Conservation (phyloP, 2,797 vertebrate species). For the Cryptoblepharus egeriae region DNA sequence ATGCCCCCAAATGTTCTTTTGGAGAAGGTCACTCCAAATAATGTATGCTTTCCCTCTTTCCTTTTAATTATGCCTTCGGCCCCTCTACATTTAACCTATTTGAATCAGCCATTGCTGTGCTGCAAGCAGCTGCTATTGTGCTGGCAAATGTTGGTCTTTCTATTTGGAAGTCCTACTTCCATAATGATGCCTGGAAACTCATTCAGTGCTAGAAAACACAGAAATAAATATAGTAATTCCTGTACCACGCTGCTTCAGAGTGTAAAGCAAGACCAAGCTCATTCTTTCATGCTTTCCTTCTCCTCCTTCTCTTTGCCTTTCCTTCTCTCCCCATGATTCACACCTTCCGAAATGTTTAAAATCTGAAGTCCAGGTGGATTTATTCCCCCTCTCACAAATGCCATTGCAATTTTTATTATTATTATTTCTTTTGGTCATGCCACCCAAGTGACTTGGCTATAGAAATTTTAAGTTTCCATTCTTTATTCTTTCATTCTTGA, state of each 20-base stretch:
- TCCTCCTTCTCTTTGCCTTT: neutral
- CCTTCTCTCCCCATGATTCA: slow-evolving; percentile 64
- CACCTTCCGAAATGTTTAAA: slow-evolving; percentile 61
- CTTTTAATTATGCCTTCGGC: slow-evolving; percentile 13
- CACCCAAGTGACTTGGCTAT: slow-evolving; percentile 10
- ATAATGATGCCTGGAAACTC: slow-evolving; percentile 51
- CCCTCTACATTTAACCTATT: slow-evolving; percentile 40
- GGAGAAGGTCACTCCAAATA: slow-evolving; percentile 48
- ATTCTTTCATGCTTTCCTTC: neutral
- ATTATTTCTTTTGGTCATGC: slow-evolving; percentile 16
- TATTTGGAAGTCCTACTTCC: slow-evolving; percentile 55
- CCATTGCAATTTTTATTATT: slow-evolving; percentile 27
- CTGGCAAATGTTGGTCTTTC: slow-evolving; percentile 56
- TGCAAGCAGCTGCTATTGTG: slow-evolving; percentile 59
- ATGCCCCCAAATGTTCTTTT: slow-evolving; percentile 42
- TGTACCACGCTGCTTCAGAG: slow-evolving; percentile 62
- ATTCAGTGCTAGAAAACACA: slow-evolving; percentile 66
- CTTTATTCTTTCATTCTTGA: slow-evolving; percentile 2
- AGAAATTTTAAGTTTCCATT: slow-evolving; percentile 42
- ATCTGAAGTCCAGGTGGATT: slow-evolving; percentile 54
- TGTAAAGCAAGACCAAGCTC: slow-evolving; percentile 43
- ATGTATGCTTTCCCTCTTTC: neutral
- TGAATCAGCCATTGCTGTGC: slow-evolving; percentile 40
- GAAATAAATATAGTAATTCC: slow-evolving; percentile 71
- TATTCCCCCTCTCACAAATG: slow-evolving; percentile 41